Conservation (phyloP, 1,140 invertebrate genomes). For the Drosophila chauvacae region DNA sequence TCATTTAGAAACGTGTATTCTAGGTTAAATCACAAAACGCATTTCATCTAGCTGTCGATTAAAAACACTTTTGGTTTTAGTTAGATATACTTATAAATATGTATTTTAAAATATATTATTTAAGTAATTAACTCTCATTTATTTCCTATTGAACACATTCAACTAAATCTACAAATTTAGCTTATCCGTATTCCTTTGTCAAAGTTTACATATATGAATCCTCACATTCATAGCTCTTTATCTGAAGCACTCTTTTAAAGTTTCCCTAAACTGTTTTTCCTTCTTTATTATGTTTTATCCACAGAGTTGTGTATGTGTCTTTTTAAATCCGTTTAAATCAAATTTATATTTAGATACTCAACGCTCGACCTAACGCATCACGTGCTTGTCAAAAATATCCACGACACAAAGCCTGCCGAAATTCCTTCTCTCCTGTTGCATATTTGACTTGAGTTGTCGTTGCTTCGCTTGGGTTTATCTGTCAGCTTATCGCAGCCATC, state of each 20-base stretch:
- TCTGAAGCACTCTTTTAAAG: neutral
- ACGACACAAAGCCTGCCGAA: constrained; percentile 20
- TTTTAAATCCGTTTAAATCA: constrained; percentile 5
- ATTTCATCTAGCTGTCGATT: too few relatives aligned
- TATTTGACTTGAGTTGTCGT: constrained; percentile 51
- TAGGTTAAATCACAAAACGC: too few relatives aligned
- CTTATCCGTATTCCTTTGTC: neutral
- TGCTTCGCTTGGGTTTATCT: constrained; percentile 50
- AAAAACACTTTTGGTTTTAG: too few relatives aligned
- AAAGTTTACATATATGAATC: neutral
- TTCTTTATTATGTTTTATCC: neutral
- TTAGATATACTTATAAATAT: too few relatives aligned
- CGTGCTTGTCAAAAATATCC: constrained; percentile 34
- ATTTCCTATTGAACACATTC: too few relatives aligned
- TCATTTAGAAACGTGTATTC: too few relatives aligned
- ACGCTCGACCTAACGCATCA: constrained; percentile 24
- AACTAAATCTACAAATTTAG: neutral
- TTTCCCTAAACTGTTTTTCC: neutral
- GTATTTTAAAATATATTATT: too few relatives aligned
- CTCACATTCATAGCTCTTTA: too few relatives aligned
- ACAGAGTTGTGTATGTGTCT: neutral
- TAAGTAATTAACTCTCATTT: too few relatives aligned
- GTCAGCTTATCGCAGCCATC: constrained; percentile 62
- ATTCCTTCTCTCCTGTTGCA: constrained; percentile 44
- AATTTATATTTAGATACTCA: constrained; percentile 25